A percentile compares a stretch with the other conserved stretches of the same genome.
Evolutionary conservation across 1,140 invertebrate species (phyloP).

Genomic region (Chironomus striatipennis): DNA sequence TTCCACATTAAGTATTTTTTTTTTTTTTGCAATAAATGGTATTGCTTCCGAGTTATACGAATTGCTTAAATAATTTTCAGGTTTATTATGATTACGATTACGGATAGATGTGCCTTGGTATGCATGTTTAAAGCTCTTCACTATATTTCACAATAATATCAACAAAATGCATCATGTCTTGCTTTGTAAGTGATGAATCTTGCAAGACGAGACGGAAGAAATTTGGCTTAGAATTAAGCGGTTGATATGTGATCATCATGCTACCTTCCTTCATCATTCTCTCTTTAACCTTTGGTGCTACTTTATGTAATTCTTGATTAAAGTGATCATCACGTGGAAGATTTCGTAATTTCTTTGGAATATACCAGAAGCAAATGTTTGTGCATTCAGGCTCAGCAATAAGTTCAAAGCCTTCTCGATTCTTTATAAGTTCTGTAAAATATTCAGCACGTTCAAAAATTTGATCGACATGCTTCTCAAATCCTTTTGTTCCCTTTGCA

Average conservation of each 20-base stretch:
- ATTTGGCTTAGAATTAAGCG: constrained; percentile 67
- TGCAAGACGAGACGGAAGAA: constrained; percentile 92
- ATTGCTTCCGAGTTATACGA: background rate
- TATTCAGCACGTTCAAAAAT: constrained; percentile 65
- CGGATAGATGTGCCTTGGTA: background rate
- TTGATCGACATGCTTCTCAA: constrained; percentile 70
- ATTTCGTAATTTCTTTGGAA: constrained; percentile 65
- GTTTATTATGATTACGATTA: background rate
- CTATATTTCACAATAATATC: constrained; percentile 79
- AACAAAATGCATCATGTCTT: constrained; percentile 79
- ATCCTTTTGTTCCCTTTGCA: constrained; percentile 75
- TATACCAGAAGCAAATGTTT: constrained; percentile 94
- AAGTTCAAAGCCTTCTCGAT: constrained; percentile 61
- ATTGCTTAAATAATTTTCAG: constrained; percentile 1
- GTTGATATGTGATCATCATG: constrained; percentile 94
- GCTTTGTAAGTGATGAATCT: constrained; percentile 69
- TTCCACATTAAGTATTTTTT: background rate
- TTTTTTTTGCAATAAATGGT: background rate
- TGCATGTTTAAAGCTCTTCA: constrained; percentile 48
- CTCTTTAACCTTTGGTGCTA: constrained; percentile 89
- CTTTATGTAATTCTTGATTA: constrained; percentile 59
- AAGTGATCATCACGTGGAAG: constrained; percentile 50
- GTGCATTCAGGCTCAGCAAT: constrained; percentile 81
- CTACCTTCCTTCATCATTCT: constrained; percentile 88
- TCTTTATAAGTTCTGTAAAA: constrained; percentile 58